Evolutionary conservation across 1,140 invertebrate genomes (phyloP), one percentile per base, ranked within the genome.

Genomic region (Drosophila oshimai): DNA sequence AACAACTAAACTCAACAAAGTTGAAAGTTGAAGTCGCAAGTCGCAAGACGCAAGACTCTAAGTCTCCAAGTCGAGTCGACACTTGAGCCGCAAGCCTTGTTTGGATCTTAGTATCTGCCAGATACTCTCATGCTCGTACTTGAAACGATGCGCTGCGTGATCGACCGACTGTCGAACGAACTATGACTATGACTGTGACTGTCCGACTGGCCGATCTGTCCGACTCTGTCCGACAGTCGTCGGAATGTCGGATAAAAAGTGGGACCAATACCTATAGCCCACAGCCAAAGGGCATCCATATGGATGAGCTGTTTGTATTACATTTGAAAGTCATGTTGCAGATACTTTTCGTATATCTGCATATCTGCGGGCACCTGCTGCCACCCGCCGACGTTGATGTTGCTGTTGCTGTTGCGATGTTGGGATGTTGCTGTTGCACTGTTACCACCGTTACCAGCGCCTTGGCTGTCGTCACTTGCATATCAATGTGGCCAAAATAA

Each of bases 321-420:
- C 81, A 81, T 87, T 86, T 86, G 81, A 86, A 86, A 86, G 81
- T 86, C 80, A 86, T 86, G 80, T 86, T 86, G 80, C 74, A 78
- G 64, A 78, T 71, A 81, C 50, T 68, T 41, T 65, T 41, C 34
- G 49, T 73, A 78, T 78, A 78, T 78, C 74, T 78, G 75, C 75
- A 78, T 74, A 79, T 73, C 68, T 65, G 22, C 58, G 42, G 68
- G 67, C 74, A 67, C 74, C 74, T 67, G 73, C 55, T 54, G 45
- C 44, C 33, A 37, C n/a, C 34, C 34, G 50, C 15, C 53, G 29
- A 18, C 50, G 39, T 26, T 45, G 39, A 51, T 51, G 34, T 55
- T 69, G 46, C 54, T 50, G 50, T 50, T 51, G 13, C 12, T 45
- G 13, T 20, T 37, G 18, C 44, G 10, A 36, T 28, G 45, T 44